Percentiles rank a stretch among this genome's conserved stretches.
Evolutionary conservation across 2,888 invertebrate species (phyloP).

Genomic region (Melinopterus prodromus): DNA sequence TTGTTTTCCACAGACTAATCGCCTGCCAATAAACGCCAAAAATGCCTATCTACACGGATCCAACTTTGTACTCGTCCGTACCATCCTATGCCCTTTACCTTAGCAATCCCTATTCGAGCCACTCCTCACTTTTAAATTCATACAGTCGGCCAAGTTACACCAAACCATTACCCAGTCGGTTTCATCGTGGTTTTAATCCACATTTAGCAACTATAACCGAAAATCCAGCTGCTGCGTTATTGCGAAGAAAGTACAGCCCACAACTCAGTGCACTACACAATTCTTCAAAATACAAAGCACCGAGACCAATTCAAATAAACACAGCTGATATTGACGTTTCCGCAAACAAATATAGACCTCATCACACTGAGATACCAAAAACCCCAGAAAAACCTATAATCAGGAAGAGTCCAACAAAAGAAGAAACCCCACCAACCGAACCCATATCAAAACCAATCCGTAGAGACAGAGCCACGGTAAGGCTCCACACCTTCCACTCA

Average conservation of each 20-base stretch:
- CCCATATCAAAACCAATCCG: slow-evolving; percentile 63
- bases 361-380: slow-evolving; percentile 18
- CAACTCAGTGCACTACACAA: slow-evolving; percentile 60
- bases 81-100: slow-evolving; percentile 65
- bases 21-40: slow-evolving; percentile 20
- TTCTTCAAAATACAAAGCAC: slow-evolving; percentile 60
- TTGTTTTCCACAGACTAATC: slow-evolving; percentile 9
- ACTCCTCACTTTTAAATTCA: slow-evolving; percentile 57
- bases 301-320: slow-evolving; percentile 78
- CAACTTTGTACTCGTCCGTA: slow-evolving; percentile 64
- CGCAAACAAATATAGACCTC: slow-evolving; percentile 66
- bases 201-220: slow-evolving; percentile 79
- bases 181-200: slow-evolving; percentile 71
- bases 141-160: slow-evolving; percentile 50
- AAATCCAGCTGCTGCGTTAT: slow-evolving; percentile 61
- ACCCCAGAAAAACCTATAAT: slow-evolving; percentile 38
- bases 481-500: slow-evolving; percentile 71
- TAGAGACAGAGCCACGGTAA: slow-evolving; percentile 77
- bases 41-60: slow-evolving; percentile 76
- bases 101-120: slow-evolving; percentile 65
- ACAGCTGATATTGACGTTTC: slow-evolving; percentile 89
- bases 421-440: slow-evolving; percentile 41
- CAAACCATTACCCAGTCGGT: slow-evolving; percentile 50
- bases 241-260: slow-evolving; percentile 64
- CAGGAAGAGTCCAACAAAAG: slow-evolving; percentile 43